Evolutionary conservation across 2,888 invertebrate species (phyloP), one percentile per base, ranked within the genome.

Genomic region (Drosophila merina): DNA sequence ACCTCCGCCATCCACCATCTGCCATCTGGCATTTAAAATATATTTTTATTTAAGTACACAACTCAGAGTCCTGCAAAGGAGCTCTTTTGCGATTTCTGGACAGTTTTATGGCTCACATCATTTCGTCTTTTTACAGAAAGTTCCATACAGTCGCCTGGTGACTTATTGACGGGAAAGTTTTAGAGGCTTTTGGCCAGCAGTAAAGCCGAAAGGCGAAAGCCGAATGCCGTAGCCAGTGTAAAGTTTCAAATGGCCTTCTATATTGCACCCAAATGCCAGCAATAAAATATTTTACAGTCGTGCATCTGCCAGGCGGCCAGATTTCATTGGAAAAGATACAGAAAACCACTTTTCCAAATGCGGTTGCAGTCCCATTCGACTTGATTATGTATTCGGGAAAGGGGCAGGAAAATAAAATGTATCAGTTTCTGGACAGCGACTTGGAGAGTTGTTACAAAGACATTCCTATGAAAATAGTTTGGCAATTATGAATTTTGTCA

Each of bases 91-190:
- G 79, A 67, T 58, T 51, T 48, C 51, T 55, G 36, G 60, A 62
- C 63, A 67, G 59, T 71, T 79, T 86, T 79, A 86, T 79, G 57
- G 63, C 68, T 49, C 14, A 69, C 67, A 67, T 72, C 79, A 74
- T 66, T 86, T 66, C 67, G 80, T 73, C 82, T 63, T 69, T 84
- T 69, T 10, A 48, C 59, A 6, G 20, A 20, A 20, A 20, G 48
- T 30, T 33, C 64, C 44, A 10, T 28, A n/a, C 33, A 8, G 40
- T 52, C 67, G 54, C 54, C 54, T 51, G 68, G 44, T 78, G 78
- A 78, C 77, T 79, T 77, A 74, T 79, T 77, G 80, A 58, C 59
- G 54, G 49, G 71, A 57, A 79, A 68, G 74, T 77, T 75, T 52
- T 48, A 31, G 58, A 58, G 44, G 44, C 52, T 33, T 38, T 45